Evolutionary conservation across 2,797 vertebrate species (phyloP).

Genomic region (Anableps anableps): DNA sequence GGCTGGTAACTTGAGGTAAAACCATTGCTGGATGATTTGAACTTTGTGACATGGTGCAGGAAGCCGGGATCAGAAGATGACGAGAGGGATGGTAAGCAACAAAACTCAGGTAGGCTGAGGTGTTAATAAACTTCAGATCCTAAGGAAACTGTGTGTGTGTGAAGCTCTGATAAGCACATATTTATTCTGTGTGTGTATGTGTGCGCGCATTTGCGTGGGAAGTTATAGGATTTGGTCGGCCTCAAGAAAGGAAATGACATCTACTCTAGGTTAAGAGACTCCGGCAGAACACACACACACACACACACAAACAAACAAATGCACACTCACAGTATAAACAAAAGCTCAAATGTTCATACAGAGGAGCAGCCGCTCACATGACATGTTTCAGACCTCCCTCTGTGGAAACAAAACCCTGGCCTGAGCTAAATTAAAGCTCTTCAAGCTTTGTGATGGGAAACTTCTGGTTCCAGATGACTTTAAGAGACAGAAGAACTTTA

Average conservation of each 20-base stretch:
- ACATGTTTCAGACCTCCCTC: background rate
- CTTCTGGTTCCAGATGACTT: background rate
- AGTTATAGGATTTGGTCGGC: conserved; percentile 30
- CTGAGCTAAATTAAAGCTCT: conserved; percentile 6
- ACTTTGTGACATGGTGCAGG: background rate
- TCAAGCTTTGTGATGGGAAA: conserved; percentile 1
- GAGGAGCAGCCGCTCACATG: background rate
- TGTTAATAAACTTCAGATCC: background rate
- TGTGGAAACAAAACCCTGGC: background rate
- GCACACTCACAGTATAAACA: background rate
- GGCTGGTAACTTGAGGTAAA: background rate
- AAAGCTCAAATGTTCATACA: conserved; percentile 15
- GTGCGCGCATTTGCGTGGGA: conserved; percentile 37
- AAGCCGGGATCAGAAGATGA: background rate
- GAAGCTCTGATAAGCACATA: conserved; percentile 26
- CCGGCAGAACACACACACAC: background rate
- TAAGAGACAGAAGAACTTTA: background rate
- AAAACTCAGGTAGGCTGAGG: background rate
- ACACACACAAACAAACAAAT: conserved; percentile 8
- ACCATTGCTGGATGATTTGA: background rate
- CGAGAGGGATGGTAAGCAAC: background rate
- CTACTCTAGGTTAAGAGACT: conserved; percentile 42
- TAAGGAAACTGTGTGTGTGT: background rate
- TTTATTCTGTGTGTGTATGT: conserved; percentile 4
- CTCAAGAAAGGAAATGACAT: conserved; percentile 55